These are phyloP conservation scores for Asarcornis scutulata DNA, from an alignment of 2,113 vertebrate species.

Conservation along the genomic window DNA sequence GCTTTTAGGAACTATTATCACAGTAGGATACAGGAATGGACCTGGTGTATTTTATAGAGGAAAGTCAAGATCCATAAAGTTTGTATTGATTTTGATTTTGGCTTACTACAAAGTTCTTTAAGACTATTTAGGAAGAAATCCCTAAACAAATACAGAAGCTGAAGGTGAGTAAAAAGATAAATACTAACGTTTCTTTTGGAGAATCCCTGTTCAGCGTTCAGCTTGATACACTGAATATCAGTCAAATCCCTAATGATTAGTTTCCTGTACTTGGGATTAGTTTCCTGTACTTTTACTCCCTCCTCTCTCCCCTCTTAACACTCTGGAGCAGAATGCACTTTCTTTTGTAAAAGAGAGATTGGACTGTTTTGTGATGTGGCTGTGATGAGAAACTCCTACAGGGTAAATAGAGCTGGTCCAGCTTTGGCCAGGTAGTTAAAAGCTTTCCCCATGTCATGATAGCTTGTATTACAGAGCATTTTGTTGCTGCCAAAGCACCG, in stretches of 20 bases:
- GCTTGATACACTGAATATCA: not conserved
- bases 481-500: not conserved
- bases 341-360: conserved; percentile 26
- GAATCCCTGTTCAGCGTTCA: not conserved
- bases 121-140: not conserved
- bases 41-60: not conserved
- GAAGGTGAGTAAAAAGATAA: not conserved
- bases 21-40: not conserved
- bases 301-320: not conserved
- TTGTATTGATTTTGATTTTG: not conserved
- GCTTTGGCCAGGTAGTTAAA: conserved; percentile 33
- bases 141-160: not conserved
- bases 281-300: not conserved
- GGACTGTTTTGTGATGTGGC: not conserved
- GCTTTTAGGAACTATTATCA: not conserved
- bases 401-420: not conserved
- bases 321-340: conserved; percentile 7
- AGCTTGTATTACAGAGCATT: not conserved
- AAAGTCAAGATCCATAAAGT: not conserved
- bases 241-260: not conserved
- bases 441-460: not conserved
- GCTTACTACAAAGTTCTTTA: not conserved
- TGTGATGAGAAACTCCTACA: not conserved
- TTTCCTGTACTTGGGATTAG: not conserved
- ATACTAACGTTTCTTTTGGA: not conserved